These are phyloP conservation scores for Tiliacea citrago DNA, from an alignment of 2,888 invertebrate species.

Conservation along the genomic window DNA sequence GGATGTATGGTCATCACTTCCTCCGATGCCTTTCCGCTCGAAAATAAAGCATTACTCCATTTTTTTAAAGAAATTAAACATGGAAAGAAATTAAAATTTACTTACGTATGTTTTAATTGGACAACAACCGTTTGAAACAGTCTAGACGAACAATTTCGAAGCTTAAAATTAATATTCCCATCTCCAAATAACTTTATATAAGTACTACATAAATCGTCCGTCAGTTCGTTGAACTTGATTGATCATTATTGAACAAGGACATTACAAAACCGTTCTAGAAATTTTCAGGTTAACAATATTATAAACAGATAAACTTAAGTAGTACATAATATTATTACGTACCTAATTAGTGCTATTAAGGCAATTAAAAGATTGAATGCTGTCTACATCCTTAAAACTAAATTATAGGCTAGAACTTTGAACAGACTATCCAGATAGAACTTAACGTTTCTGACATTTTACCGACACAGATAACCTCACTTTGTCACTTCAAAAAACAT, in stretches of 20 bases:
- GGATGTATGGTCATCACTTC: not conserved
- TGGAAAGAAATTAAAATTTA: not conserved
- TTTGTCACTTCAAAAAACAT: slow-evolving; percentile 63
- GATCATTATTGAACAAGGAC: not conserved
- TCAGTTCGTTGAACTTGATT: not conserved
- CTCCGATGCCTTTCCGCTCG: not conserved
- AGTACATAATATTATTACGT: slow-evolving; percentile 8
- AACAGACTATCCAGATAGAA: not conserved
- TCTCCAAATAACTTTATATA: not conserved
- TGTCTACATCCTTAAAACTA: slow-evolving; percentile 20
- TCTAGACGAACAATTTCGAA: not conserved
- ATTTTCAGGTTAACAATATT: not conserved
- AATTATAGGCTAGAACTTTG: slow-evolving; percentile 7
- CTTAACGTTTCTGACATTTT: slow-evolving; percentile 11
- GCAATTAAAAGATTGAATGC: not conserved
- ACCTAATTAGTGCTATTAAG: not conserved
- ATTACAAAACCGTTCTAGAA: slow-evolving; percentile 4
- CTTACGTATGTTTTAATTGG: not conserved
- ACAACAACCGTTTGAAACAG: not conserved
- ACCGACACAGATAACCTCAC: slow-evolving; percentile 57
- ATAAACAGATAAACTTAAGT: not conserved
- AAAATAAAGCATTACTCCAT: not conserved
- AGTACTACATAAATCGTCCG: not conserved
- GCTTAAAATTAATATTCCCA: not conserved
- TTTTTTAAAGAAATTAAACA: not conserved